These are phyloP conservation scores for Tor tambroides DNA, from an alignment of 2,113 vertebrate species.

Conservation along the genomic window DNA sequence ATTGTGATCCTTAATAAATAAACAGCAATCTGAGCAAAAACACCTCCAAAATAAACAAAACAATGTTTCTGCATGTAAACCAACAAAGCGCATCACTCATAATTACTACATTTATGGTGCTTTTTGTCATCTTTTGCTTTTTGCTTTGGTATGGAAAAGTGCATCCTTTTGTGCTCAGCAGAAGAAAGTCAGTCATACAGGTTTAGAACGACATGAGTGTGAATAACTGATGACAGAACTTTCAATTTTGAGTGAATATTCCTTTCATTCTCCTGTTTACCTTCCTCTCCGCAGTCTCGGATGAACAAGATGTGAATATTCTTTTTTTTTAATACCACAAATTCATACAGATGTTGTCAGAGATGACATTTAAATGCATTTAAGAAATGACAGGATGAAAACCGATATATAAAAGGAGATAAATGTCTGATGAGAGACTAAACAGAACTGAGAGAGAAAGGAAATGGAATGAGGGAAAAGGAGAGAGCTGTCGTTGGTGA, in stretches of 20 bases:
- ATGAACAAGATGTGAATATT: neutral
- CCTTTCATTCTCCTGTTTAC: neutral
- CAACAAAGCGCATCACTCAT: neutral
- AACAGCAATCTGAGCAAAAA: neutral
- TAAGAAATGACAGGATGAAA: conserved; percentile 2
- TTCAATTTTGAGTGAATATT: neutral
- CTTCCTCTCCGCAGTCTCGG: neutral
- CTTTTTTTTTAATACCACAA: neutral
- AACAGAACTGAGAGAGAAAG: neutral
- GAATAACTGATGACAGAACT: neutral
- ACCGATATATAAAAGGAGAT: neutral
- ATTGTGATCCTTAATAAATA: neutral
- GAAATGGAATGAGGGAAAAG: neutral
- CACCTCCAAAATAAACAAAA: neutral
- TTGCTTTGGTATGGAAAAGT: neutral
- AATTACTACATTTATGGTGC: neutral
- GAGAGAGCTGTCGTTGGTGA: conserved; percentile 23
- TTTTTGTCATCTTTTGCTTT: neutral
- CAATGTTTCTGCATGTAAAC: neutral
- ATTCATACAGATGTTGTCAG: conserved; percentile 14
- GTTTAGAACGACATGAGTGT: neutral
- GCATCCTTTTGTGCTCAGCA: neutral
- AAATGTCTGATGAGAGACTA: neutral
- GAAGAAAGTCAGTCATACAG: neutral
- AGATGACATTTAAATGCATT: neutral